Percentiles rank a stretch among this genome's conserved stretches.
phyloP scores from a whole-genome alignment of 2,797 vertebrate species.

The Mus caroli region DNA sequence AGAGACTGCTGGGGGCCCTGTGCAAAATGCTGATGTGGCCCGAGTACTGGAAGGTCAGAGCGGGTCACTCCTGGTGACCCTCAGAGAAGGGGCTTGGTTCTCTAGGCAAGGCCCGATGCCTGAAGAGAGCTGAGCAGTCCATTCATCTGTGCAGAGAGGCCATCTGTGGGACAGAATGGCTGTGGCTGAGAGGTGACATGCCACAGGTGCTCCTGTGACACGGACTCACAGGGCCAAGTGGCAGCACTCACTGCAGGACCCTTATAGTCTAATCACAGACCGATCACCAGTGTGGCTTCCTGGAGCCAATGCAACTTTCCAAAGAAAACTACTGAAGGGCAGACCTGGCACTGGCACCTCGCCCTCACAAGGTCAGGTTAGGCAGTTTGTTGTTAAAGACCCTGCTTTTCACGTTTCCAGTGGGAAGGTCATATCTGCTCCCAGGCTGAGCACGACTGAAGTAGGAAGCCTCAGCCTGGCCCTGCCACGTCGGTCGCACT shows the following conservation, averaged over 20 bases:
- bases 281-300: too few species aligned
- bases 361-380: neutral
- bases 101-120: neutral
- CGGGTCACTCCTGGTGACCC: neutral
- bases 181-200: too few species aligned
- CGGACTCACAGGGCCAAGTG: neutral
- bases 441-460: neutral
- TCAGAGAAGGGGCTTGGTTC: neutral
- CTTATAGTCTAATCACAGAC: neutral
- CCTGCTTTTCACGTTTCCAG: too few species aligned
- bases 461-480: too few species aligned
- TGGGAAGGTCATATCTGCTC: neutral
- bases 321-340: neutral
- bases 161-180: neutral
- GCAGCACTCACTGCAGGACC: neutral
- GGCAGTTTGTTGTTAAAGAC: neutral
- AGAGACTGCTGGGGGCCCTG: neutral
- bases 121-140: neutral
- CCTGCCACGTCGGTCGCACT: conserved; percentile 48
- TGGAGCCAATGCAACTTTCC: neutral
- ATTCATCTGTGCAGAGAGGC: neutral
- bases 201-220: neutral
- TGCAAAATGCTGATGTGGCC: neutral
- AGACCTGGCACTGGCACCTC: neutral
- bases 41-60: neutral